These are phyloP conservation scores for zebrafish (Danio rerio) DNA, from an alignment of 2,113 vertebrate species.

Conservation along the genomic window DNA sequence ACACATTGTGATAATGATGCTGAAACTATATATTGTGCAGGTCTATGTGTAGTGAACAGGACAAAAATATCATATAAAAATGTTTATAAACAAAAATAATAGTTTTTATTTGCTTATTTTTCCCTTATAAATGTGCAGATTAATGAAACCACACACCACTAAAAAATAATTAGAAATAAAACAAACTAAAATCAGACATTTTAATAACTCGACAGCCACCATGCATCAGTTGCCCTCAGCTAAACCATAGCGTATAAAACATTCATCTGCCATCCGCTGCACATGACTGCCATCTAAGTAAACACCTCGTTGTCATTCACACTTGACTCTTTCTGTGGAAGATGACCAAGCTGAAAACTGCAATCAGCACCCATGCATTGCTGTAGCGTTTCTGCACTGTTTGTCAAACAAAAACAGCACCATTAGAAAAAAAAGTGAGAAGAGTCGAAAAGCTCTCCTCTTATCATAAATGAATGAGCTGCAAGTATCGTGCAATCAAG, in stretches of 20 bases:
- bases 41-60: no score
- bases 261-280: constrained; percentile 38
- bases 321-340: not conserved
- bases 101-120: no score
- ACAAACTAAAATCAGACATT: no score
- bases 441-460: not conserved
- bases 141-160: no score
- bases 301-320: not conserved
- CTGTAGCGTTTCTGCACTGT: not conserved
- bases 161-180: no score
- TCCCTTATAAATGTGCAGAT: no score
- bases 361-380: not conserved
- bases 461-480: constrained; percentile 5
- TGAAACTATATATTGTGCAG: no score
- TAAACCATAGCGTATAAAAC: constrained; percentile 60
- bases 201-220: not conserved
- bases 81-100: no score
- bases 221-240: constrained; percentile 39
- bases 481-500: constrained; percentile 15
- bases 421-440: not conserved
- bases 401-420: not conserved
- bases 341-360: not conserved
- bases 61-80: no score
- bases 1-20: no score
- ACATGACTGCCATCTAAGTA: constrained; percentile 16